phyloP scores from a whole-genome alignment of 1,140 invertebrate species.

The Drosophila nannoptera region DNA sequence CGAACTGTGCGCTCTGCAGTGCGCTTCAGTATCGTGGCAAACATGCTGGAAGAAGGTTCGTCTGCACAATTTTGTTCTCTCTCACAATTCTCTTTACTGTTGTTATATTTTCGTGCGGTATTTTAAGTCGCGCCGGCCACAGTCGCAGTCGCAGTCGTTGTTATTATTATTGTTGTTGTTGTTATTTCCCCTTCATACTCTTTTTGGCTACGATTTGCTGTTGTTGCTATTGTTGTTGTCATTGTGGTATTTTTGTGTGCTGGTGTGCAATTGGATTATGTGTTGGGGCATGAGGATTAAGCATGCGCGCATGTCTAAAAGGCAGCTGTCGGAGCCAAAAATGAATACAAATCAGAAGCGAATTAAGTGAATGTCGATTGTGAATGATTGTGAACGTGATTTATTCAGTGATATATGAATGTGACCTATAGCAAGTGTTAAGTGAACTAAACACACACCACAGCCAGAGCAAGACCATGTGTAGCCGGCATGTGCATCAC shows the following conservation, averaged over 20 bases:
- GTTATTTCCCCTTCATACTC: background rate
- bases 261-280: conserved; percentile 49
- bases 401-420: conserved; percentile 26
- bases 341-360: background rate
- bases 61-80: conserved; percentile 41
- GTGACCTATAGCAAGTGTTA: conserved; percentile 41
- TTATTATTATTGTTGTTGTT: background rate
- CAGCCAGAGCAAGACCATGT: conserved; percentile 25
- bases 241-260: conserved; percentile 10
- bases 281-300: conserved; percentile 31
- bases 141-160: conserved; percentile 20
- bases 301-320: conserved; percentile 41
- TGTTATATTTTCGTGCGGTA: conserved; percentile 24
- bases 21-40: conserved; percentile 71
- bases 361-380: conserved; percentile 6
- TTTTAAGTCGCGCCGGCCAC: conserved; percentile 53
- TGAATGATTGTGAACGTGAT: conserved; percentile 10
- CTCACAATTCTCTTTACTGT: conserved; percentile 22
- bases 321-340: background rate
- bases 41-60: conserved; percentile 79
- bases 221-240: conserved; percentile 9
- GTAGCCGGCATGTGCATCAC: conserved; percentile 34
- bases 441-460: conserved; percentile 10
- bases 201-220: background rate
- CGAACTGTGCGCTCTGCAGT: conserved; percentile 30